Evolutionary conservation across 2,888 invertebrate species (phyloP).

Genomic region (Dicyrtoma fusca): DNA sequence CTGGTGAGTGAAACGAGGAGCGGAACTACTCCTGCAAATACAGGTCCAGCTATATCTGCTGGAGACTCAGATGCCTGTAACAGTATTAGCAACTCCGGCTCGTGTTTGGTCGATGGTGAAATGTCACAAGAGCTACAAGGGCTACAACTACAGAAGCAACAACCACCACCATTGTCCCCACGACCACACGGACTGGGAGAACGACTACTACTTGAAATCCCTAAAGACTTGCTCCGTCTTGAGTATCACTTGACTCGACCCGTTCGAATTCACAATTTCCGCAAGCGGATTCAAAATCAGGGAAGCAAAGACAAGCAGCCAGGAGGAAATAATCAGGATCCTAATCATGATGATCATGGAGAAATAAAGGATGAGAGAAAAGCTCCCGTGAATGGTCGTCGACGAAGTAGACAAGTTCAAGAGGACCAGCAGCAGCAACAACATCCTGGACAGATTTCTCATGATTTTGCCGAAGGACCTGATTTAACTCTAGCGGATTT

Average conservation of each 20-base stretch:
- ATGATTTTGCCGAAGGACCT: slow-evolving; percentile 81
- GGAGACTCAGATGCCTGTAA: background rate
- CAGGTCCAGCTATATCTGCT: background rate
- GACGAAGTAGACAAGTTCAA: background rate
- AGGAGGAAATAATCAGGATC: slow-evolving; percentile 31
- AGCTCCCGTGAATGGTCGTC: background rate
- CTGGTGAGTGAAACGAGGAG: background rate
- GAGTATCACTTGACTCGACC: slow-evolving; percentile 84
- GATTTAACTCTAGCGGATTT: slow-evolving; percentile 81
- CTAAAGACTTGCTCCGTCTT: slow-evolving; percentile 73
- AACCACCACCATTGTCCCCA: background rate
- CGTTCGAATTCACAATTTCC: slow-evolving; percentile 81
- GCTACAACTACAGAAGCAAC: no score
- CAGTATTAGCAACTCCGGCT: background rate
- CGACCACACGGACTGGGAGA: background rate
- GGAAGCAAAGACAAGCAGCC: slow-evolving; percentile 10
- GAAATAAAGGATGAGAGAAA: slow-evolving; percentile 3
- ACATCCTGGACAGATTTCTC: slow-evolving; percentile 59
- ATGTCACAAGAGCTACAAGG: background rate
- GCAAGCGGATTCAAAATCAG: slow-evolving; percentile 69
- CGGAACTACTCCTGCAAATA: background rate
- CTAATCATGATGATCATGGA: slow-evolving; percentile 14
- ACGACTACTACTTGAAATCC: slow-evolving; percentile 61
- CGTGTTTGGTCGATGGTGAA: slow-evolving; percentile 13
- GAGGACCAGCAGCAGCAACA: background rate